Percentiles rank a stretch among this genome's conserved stretches.
Conservation (phyloP, 2,888 invertebrate genomes). For the Tetranychus truncatus region DNA sequence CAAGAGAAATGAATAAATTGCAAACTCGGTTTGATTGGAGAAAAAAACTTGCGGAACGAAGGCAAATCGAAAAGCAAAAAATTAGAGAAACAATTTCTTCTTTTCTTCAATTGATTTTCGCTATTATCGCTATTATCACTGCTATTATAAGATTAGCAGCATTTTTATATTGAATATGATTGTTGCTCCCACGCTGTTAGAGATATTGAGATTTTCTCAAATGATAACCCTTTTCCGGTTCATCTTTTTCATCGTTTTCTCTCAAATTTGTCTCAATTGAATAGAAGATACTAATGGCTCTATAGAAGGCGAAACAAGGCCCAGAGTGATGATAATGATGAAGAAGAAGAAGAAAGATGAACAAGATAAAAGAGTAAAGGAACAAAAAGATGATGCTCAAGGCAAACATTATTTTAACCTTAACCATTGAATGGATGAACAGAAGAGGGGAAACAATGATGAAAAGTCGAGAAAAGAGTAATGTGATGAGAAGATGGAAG, state of each 20-base stretch:
- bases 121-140: too few species aligned
- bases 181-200: not conserved
- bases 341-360: not conserved
- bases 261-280: not conserved
- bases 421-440: constrained; percentile 8
- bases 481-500: constrained; percentile 7
- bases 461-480: not conserved
- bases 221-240: not conserved
- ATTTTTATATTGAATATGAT: not conserved
- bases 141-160: not conserved
- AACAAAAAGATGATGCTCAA: not conserved
- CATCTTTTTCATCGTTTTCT: not conserved
- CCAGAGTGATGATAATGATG: not conserved
- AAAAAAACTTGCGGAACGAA: too few species aligned
- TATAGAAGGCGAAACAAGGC: not conserved
- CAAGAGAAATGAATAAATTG: too few species aligned
- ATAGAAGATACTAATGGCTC: not conserved
- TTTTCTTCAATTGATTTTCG: too few species aligned
- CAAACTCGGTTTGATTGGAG: too few species aligned
- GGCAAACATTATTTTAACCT: constrained; percentile 10
- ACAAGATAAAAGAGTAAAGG: not conserved
- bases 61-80: too few species aligned
- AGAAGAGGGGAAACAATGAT: constrained; percentile 7
- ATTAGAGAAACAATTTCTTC: too few species aligned
- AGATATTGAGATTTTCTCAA: not conserved